Evolutionary conservation across 2,797 vertebrate genomes (phyloP), one percentile per base, ranked within the genome.

Genomic region (Buphagus erythrorhynchus): DNA sequence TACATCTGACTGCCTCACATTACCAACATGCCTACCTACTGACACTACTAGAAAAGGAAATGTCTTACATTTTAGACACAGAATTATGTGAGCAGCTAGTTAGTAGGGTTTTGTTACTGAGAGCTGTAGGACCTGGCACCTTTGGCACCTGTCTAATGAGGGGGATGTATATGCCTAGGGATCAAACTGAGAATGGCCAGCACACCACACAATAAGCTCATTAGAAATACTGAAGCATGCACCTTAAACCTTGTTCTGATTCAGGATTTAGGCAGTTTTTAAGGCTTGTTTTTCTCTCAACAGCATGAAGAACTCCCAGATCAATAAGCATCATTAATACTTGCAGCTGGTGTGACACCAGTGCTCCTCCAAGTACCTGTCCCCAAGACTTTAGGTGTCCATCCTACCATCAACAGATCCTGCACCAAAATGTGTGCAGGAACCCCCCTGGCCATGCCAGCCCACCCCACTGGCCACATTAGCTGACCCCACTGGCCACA

Each of bases 51-150:
- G 26, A 29, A 79, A 76, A 83, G 22, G 42, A 92, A 77, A 80
- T 31, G 21, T 36, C 62, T 75, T 59, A 11, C 0, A 1, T 67
- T 88, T 85, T 40, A 80, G 57, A 46, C 45, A 61, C 16, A 68
- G 49, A 88, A 72, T 78, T 71, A 63, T 38, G 21, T 51, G 61
- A 86, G 13, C 26, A 78, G 35, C 40, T 71, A 49, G 25, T 54
- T 82, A 66, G 87, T 6, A 52, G 59, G 42, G 69, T 55, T 95
- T 43, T 58, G 20, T 78, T 68, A 62, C 72, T 77, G 45, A 54
- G 45, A 71, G 21, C 25, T 83, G 16, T 19, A 46, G 69, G 61
- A 80, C n/a, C n/a, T 49, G 62, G n/a, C 61, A 69, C 71, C 29
- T 81, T 87, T 76, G n/a, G 33, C 15, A 80, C 31, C n/a, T 81